Evolutionary conservation across 2,113 vertebrate genomes (phyloP).

Genomic region (Donacobius atricapilla): DNA sequence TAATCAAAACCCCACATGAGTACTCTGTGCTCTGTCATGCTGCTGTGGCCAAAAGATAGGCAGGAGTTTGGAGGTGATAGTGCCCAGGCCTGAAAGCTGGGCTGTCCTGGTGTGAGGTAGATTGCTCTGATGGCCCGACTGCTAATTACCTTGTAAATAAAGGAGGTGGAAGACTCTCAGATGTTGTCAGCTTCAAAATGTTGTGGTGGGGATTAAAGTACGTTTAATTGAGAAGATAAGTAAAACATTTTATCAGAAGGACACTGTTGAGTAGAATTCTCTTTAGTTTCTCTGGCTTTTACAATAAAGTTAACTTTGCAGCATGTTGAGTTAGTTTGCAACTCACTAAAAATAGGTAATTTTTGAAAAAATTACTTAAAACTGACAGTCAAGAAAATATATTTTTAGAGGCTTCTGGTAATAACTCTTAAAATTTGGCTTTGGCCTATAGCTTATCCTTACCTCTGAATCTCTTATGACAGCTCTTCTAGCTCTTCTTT

Average conservation of each 20-base stretch:
- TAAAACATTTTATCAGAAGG: background rate
- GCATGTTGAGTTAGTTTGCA: background rate
- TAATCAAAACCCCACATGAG: background rate
- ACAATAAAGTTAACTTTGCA: background rate
- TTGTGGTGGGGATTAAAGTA: background rate
- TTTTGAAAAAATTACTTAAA: background rate
- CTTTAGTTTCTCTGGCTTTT: background rate
- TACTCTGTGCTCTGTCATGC: background rate
- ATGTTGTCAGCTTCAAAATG: background rate
- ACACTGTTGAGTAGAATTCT: background rate
- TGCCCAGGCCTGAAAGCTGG: background rate
- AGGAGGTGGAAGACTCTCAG: background rate
- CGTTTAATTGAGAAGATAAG: background rate
- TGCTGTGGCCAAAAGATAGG: background rate
- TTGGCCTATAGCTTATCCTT: background rate
- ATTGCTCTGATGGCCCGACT: background rate
- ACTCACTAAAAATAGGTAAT: background rate
- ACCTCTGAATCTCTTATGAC: background rate
- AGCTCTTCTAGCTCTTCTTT: background rate
- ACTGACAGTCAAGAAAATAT: background rate
- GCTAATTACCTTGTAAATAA: background rate
- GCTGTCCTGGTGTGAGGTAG: background rate
- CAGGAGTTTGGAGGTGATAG: background rate
- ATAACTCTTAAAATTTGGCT: background rate
- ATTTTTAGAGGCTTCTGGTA: background rate